These are phyloP conservation scores for Zygothrica quintamaculata DNA, from an alignment of 2,888 invertebrate genomes.

Conservation along the genomic window DNA sequence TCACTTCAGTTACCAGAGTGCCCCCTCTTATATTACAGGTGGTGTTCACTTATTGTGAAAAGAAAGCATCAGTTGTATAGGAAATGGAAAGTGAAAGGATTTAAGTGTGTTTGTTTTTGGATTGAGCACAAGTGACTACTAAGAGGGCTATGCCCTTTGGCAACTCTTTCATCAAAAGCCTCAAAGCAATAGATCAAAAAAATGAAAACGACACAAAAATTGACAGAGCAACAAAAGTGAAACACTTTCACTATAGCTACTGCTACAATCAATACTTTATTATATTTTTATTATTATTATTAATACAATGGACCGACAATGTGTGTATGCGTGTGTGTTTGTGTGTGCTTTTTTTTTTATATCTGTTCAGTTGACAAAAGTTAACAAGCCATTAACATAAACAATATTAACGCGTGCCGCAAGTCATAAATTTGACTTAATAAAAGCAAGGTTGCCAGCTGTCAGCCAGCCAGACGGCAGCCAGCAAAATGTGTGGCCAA, in stretches of 20 bases:
- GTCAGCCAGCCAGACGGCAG: conserved; percentile 41
- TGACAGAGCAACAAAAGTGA: conserved; percentile 22
- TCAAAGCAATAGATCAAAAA: conserved; percentile 52
- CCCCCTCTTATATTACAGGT: conserved; percentile 41
- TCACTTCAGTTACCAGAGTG: conserved; percentile 1
- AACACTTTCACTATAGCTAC: conserved; percentile 57
- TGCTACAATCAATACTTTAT: conserved; percentile 36
- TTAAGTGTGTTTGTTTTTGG: conserved; percentile 55
- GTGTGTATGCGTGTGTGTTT: conserved; percentile 29
- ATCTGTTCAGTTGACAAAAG: conserved; percentile 50
- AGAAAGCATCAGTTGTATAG: conserved; percentile 51
- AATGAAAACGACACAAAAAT: conserved; percentile 24
- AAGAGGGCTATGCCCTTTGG: conserved; percentile 49
- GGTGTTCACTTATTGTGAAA: conserved; percentile 36
- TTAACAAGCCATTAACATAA: conserved; percentile 59
- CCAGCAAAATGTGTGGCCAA: conserved; percentile 38
- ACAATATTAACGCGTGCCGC: conserved; percentile 53
- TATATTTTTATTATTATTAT: conserved; percentile 32
- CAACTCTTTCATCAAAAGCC: conserved; percentile 43
- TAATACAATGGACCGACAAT: conserved; percentile 47
- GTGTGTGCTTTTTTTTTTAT: conserved; percentile 14
- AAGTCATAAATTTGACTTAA: conserved; percentile 54
- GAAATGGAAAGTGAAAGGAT: conserved; percentile 70
- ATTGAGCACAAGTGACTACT: conserved; percentile 34
- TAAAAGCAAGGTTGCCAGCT: conserved; percentile 65